phyloP scores from a whole-genome alignment of 2,797 vertebrate species.

The Oophaga sylvatica region DNA sequence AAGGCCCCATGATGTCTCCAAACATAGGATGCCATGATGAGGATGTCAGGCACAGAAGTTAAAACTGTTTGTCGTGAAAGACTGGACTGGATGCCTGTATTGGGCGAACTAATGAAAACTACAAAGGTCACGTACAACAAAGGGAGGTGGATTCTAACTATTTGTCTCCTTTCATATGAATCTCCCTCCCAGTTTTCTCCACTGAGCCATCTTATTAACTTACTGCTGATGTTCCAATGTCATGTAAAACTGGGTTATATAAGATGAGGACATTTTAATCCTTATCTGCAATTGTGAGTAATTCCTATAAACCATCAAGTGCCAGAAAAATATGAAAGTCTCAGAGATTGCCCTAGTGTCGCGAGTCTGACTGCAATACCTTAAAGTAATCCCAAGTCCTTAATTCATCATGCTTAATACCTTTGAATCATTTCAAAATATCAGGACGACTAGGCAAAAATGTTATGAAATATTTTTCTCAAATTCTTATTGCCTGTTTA shows the following conservation, averaged over 20 bases:
- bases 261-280: conserved; percentile 6
- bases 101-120: not conserved
- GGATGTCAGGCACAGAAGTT: too few relatives aligned
- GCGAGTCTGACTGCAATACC: too few relatives aligned
- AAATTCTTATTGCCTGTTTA: too few relatives aligned
- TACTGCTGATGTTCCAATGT: not conserved
- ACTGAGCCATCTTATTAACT: not conserved
- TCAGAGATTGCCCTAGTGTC: not conserved
- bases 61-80: too few relatives aligned
- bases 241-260: not conserved
- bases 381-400: too few relatives aligned
- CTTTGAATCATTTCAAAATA: too few relatives aligned
- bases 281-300: not conserved
- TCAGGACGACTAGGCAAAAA: too few relatives aligned
- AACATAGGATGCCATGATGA: too few relatives aligned
- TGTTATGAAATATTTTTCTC: too few relatives aligned
- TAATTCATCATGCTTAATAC: too few relatives aligned
- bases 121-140: not conserved
- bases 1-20: too few relatives aligned
- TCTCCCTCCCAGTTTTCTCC: not conserved
- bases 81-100: too few relatives aligned
- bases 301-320: conserved; percentile 15
- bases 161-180: not conserved
- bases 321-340: not conserved
- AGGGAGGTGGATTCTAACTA: not conserved